Evolutionary conservation across 2,888 invertebrate genomes (phyloP).

Genomic region (Patella ulyssiponensis): DNA sequence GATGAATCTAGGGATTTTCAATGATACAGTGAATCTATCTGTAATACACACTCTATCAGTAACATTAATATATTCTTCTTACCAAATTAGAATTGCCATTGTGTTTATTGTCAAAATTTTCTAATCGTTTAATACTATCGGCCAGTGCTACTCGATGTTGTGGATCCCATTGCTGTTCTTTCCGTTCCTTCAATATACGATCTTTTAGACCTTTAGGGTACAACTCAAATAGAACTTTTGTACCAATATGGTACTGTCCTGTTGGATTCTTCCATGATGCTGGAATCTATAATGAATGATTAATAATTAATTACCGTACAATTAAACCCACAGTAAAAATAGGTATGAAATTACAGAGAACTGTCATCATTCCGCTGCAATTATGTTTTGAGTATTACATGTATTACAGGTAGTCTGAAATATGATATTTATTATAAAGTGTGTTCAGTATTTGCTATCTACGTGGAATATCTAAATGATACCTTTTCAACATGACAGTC

Average conservation of each 20-base stretch:
- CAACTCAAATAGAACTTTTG: constrained; percentile 87
- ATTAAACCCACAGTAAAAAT: background rate
- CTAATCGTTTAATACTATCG: constrained; percentile 82
- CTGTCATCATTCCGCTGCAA: too few species aligned
- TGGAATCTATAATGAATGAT: constrained; percentile 79
- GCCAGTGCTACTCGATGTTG: constrained; percentile 85
- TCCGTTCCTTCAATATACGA: constrained; percentile 82
- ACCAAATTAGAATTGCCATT: constrained; percentile 28
- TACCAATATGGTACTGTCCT: constrained; percentile 88
- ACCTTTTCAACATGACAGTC: too few species aligned
- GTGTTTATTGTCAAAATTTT: constrained; percentile 79
- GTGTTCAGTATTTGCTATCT: too few species aligned
- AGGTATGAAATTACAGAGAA: background rate
- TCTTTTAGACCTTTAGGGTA: constrained; percentile 89
- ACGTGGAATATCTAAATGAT: too few species aligned
- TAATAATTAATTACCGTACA: background rate
- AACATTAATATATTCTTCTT: constrained; percentile 6
- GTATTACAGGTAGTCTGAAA: too few species aligned
- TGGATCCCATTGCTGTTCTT: constrained; percentile 88
- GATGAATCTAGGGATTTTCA: too few species aligned
- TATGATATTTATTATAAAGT: too few species aligned
- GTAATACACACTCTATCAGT: too few species aligned
- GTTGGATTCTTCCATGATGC: constrained; percentile 86
- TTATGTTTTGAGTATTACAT: too few species aligned
- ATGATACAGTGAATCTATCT: too few species aligned